phyloP scores from a whole-genome alignment of 2,797 vertebrate species.

The Sebastes aleutianus region DNA sequence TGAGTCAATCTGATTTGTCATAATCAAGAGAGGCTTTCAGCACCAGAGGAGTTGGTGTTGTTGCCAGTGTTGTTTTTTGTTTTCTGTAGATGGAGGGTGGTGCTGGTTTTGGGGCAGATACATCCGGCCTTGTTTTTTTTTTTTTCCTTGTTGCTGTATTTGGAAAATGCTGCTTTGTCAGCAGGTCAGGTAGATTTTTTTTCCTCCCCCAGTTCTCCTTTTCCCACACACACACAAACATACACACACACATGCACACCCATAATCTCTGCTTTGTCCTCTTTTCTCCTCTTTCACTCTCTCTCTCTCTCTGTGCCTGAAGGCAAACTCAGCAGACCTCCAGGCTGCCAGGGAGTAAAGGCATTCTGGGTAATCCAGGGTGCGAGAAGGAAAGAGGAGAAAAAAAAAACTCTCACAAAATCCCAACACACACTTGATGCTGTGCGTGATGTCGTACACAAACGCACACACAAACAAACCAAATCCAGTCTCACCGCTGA shows the following conservation, averaged over 20 bases:
- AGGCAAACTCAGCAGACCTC: constrained; percentile 78
- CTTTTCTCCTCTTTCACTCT: constrained; percentile 36
- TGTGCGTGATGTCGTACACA: constrained; percentile 38
- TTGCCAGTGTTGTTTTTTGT: constrained; percentile 13
- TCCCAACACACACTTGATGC: constrained; percentile 43
- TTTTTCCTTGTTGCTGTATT: constrained; percentile 49
- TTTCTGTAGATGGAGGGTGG: constrained; percentile 21
- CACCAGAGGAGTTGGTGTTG: neutral
- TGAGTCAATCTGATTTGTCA: constrained; percentile 22
- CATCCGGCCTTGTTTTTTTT: constrained; percentile 25
- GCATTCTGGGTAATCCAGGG: constrained; percentile 78
- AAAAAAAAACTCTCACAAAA: constrained; percentile 1
- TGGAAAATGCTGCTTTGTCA: constrained; percentile 75
- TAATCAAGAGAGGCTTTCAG: constrained; percentile 5
- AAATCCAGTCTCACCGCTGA: constrained; percentile 48
- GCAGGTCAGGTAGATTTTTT: constrained; percentile 72
- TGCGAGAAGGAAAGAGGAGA: constrained; percentile 37
- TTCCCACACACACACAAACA: constrained; percentile 55
- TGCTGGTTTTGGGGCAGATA: constrained; percentile 34
- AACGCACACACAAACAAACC: constrained; percentile 31
- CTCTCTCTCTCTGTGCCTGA: constrained; percentile 30
- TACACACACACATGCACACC: constrained; percentile 1
- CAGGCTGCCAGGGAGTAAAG: constrained; percentile 65
- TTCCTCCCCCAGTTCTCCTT: constrained; percentile 28
- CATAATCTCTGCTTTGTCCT: constrained; percentile 66